Conservation (phyloP, 2,888 invertebrate species). For the Oxytorus armatus region DNA sequence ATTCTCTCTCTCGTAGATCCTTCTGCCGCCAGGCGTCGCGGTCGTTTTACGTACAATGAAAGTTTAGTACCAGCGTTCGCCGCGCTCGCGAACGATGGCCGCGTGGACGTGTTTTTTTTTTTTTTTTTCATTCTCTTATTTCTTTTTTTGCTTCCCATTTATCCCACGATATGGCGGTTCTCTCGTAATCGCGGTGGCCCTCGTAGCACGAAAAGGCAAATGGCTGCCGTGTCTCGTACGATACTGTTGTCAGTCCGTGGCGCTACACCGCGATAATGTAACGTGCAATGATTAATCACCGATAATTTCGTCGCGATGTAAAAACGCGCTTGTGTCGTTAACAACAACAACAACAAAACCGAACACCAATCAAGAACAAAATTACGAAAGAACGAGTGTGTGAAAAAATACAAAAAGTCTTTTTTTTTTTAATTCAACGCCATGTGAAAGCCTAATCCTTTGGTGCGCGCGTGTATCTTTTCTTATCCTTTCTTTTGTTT, state of each 20-base stretch:
- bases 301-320: too few relatives aligned
- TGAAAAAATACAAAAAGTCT: slow-evolving; percentile 22
- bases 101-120: too few relatives aligned
- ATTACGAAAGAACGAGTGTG: not conserved
- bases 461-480: slow-evolving; percentile 23
- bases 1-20: too few relatives aligned
- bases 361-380: too few relatives aligned
- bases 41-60: too few relatives aligned
- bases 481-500: not conserved
- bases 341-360: not conserved
- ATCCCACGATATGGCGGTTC: too few relatives aligned
- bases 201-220: slow-evolving; percentile 75
- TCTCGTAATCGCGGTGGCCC: slow-evolving; percentile 66
- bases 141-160: not conserved
- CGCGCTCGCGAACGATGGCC: slow-evolving; percentile 27
- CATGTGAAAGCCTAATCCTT: slow-evolving; percentile 32
- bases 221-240: slow-evolving; percentile 75
- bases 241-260: slow-evolving; percentile 57
- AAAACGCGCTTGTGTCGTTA: too few relatives aligned
- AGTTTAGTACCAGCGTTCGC: too few relatives aligned
- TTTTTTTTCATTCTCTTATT: slow-evolving; percentile 23
- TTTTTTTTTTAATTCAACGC: slow-evolving; percentile 32
- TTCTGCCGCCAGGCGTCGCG: too few relatives aligned
- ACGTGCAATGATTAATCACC: not conserved
- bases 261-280: slow-evolving; percentile 12